These are phyloP conservation scores for Probosciger aterrimus DNA, from an alignment of 2,113 vertebrate species.

Conservation along the genomic window DNA sequence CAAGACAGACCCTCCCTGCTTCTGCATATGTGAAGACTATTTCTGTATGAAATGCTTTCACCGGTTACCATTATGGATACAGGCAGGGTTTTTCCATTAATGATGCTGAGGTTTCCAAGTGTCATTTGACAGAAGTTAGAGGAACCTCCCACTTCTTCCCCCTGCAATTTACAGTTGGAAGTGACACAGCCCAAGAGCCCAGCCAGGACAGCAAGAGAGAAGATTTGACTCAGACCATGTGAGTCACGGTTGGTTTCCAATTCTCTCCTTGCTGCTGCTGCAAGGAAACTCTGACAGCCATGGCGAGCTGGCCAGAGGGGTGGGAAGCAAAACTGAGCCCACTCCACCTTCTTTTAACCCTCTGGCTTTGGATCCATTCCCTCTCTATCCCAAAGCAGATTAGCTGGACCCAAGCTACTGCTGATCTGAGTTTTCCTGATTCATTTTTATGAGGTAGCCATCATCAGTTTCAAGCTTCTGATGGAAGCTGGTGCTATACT, in stretches of 20 bases:
- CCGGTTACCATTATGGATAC: not conserved
- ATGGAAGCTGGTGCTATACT: not conserved
- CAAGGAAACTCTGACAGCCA: not conserved
- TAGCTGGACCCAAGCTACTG: not conserved
- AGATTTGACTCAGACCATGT: not conserved
- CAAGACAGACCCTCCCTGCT: not conserved
- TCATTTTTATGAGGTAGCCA: not conserved
- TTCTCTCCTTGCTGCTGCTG: not conserved
- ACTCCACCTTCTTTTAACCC: not conserved
- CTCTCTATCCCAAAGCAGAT: not conserved
- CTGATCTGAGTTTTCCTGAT: not conserved
- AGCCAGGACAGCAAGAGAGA: not conserved
- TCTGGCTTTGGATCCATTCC: not conserved
- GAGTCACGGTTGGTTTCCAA: not conserved
- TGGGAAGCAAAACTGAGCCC: not conserved
- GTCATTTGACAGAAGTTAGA: not conserved
- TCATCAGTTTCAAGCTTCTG: not conserved
- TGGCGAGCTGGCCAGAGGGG: not conserved
- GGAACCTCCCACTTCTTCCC: not conserved
- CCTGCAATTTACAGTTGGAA: not conserved
- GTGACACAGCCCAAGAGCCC: not conserved
- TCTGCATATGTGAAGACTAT: not conserved
- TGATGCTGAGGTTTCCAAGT: constrained; percentile 16
- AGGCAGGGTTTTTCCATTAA: not conserved
- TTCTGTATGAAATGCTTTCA: not conserved